Evolutionary conservation across 2,888 invertebrate species (phyloP).

Genomic region (Tetheella fluctuosa): DNA sequence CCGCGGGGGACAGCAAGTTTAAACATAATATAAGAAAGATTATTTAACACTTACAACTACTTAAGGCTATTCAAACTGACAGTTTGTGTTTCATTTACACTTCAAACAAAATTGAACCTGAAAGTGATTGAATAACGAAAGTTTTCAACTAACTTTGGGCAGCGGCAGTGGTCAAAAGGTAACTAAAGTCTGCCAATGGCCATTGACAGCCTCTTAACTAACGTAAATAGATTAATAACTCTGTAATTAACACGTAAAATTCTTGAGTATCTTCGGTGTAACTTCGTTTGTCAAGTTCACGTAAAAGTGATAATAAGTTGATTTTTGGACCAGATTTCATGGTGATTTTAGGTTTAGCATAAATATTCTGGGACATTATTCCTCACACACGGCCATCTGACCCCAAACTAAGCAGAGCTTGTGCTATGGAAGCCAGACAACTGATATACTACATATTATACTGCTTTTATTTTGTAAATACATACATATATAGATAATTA

Average conservation of each 20-base stretch:
- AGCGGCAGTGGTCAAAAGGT: slow-evolving; percentile 3
- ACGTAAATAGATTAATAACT: slow-evolving; percentile 11
- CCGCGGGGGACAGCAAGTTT: too few relatives aligned
- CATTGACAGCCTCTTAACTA: slow-evolving; percentile 5
- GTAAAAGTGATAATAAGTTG: background rate
- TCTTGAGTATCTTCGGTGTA: background rate
- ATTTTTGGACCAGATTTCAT: background rate
- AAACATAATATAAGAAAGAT: too few relatives aligned
- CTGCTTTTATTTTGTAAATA: too few relatives aligned
- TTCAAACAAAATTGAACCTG: background rate
- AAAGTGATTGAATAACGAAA: background rate
- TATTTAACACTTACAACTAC: too few relatives aligned
- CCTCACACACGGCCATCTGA: too few relatives aligned
- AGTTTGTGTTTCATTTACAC: background rate
- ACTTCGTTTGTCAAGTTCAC: background rate
- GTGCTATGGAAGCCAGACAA: too few relatives aligned
- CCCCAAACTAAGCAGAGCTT: too few relatives aligned
- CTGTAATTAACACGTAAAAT: background rate
- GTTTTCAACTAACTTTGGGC: slow-evolving; percentile 9
- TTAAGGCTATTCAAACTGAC: background rate
- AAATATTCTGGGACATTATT: too few relatives aligned
- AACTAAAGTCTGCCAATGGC: background rate
- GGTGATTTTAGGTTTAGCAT: background rate
- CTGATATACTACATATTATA: too few relatives aligned
- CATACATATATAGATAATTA: too few relatives aligned